These are phyloP conservation scores for Syndactyla subalaris DNA, from an alignment of 2,797 vertebrate genomes.

Conservation along the genomic window DNA sequence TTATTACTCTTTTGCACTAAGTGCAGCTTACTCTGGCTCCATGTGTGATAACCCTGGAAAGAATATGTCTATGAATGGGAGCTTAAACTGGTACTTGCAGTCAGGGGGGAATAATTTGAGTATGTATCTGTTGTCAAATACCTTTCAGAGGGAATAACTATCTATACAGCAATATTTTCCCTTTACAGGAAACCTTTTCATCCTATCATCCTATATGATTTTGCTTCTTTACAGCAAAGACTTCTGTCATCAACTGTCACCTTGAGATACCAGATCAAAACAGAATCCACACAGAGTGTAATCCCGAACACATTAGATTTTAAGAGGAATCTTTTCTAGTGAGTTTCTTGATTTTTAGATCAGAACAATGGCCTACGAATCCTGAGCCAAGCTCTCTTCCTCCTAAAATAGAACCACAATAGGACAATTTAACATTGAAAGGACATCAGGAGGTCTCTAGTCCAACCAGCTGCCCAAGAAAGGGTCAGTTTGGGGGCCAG, in stretches of 20 bases:
- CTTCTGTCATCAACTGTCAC: not conserved
- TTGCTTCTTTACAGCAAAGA: not conserved
- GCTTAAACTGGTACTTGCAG: not conserved
- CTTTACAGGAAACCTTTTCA: not conserved
- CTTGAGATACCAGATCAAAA: not conserved
- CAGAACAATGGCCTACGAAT: not conserved
- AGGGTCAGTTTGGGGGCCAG: not conserved
- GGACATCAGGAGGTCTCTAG: not conserved
- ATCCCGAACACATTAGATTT: not conserved
- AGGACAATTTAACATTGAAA: not conserved
- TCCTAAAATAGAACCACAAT: not conserved
- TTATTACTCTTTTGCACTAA: not conserved
- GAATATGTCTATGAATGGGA: not conserved
- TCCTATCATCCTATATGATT: not conserved
- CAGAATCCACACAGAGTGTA: not conserved
- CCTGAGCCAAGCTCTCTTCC: not conserved
- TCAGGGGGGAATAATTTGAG: not conserved
- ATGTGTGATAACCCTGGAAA: not conserved
- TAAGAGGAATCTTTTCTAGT: not conserved
- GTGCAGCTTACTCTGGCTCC: not conserved
- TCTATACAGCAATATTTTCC: not conserved
- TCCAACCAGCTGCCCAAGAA: not conserved
- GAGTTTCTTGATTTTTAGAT: not conserved
- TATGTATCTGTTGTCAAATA: not conserved
- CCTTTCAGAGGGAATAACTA: not conserved